These are phyloP conservation scores for Apamea epomidion DNA, from an alignment of 2,888 invertebrate genomes.

Conservation along the genomic window DNA sequence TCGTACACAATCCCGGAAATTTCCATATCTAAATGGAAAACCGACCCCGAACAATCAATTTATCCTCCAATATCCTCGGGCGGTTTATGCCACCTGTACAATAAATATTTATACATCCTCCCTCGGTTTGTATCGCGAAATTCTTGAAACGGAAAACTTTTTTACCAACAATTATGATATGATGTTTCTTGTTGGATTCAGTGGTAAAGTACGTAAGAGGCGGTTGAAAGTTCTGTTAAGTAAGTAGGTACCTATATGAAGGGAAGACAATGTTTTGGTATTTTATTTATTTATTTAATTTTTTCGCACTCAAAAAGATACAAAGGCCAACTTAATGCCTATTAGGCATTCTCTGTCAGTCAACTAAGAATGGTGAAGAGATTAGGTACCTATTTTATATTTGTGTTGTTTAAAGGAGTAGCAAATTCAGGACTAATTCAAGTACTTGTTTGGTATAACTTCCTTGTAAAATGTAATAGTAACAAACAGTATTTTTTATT, in stretches of 20 bases:
- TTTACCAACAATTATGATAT: conserved; percentile 62
- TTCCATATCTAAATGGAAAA: conserved; percentile 91
- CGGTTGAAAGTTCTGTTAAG: neutral
- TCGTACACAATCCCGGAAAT: conserved; percentile 90
- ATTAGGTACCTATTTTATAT: too few relatives aligned
- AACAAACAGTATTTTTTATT: neutral
- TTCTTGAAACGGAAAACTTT: conserved; percentile 72
- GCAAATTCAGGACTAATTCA: neutral
- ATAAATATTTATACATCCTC: conserved; percentile 89
- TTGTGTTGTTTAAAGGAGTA: too few relatives aligned
- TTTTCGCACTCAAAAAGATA: too few relatives aligned
- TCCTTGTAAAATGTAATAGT: neutral
- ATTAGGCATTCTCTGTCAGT: too few relatives aligned
- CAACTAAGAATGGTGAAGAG: too few relatives aligned
- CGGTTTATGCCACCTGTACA: conserved; percentile 90
- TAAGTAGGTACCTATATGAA: neutral
- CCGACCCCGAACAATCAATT: conserved; percentile 91
- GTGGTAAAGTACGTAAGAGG: neutral
- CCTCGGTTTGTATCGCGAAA: conserved; percentile 84
- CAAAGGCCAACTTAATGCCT: too few relatives aligned
- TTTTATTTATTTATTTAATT: neutral
- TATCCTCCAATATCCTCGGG: conserved; percentile 90
- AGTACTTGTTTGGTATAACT: neutral
- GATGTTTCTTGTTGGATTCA: conserved; percentile 46
- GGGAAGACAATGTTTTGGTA: neutral